phyloP scores from a whole-genome alignment of 2,113 vertebrate genomes.

The Catharus minimus region DNA sequence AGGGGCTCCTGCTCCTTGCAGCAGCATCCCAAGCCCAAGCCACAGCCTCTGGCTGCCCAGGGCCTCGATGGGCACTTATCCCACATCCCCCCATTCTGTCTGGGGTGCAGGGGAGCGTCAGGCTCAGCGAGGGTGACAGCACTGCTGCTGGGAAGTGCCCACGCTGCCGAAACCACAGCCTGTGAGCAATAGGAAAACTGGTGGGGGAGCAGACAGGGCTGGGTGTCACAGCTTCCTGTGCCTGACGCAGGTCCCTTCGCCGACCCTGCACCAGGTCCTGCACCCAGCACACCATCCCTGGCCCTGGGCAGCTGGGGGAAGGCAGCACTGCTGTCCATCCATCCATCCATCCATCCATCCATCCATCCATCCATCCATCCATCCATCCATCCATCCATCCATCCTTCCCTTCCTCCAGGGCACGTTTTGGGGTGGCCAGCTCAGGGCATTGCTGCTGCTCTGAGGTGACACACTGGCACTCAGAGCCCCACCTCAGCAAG shows the following conservation, averaged over 20 bases:
- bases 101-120: neutral
- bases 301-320: accelerated
- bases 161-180: neutral
- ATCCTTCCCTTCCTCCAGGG: neutral
- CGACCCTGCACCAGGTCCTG: neutral
- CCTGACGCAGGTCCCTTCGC: neutral
- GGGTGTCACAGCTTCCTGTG: neutral
- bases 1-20: neutral
- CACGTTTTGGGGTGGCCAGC: accelerated
- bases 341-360: too few species aligned
- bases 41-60: neutral
- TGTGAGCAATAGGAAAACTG: neutral
- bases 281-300: accelerated
- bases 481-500: neutral
- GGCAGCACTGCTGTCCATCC: neutral
- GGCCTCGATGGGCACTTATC: accelerated
- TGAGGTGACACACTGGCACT: neutral
- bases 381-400: neutral
- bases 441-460: neutral
- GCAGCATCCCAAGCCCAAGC: neutral
- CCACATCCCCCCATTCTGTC: accelerated
- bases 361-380: too few species aligned
- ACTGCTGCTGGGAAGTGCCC: neutral
- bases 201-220: neutral
- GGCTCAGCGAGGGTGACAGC: neutral